These are phyloP conservation scores for Oreochromis spilurus DNA, from an alignment of 2,113 vertebrate genomes.

Conservation along the genomic window DNA sequence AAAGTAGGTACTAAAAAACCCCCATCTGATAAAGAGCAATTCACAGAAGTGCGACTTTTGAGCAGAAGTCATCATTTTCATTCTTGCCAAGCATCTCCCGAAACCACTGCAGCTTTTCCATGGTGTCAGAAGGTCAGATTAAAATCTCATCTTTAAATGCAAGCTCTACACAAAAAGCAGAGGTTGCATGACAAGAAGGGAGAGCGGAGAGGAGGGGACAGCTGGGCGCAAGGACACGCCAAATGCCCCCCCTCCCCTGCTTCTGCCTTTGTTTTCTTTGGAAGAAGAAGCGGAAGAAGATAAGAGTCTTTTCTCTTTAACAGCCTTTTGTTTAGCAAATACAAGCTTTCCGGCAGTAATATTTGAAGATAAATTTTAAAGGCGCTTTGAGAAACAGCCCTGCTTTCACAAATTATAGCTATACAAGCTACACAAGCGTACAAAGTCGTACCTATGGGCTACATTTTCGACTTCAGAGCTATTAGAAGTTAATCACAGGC, in stretches of 20 bases:
- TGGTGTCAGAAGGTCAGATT: constrained; percentile 59
- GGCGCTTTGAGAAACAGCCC: background rate
- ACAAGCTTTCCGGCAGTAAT: background rate
- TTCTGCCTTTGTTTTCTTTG: constrained; percentile 41
- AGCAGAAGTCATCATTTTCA: background rate
- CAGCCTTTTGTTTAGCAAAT: background rate
- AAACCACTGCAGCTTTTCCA: constrained; percentile 60
- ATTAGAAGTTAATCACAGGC: constrained; percentile 29
- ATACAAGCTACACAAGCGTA: background rate
- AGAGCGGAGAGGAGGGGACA: constrained; percentile 34
- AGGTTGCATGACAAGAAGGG: constrained; percentile 6
- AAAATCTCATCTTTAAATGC: constrained; percentile 57
- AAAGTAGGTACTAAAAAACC: accelerated
- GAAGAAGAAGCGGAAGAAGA: background rate
- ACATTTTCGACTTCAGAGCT: background rate
- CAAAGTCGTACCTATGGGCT: background rate
- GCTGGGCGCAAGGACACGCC: constrained; percentile 49
- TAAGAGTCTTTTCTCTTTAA: background rate
- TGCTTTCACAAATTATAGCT: background rate
- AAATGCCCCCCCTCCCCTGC: background rate
- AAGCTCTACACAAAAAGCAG: constrained; percentile 9
- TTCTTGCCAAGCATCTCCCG: constrained; percentile 30
- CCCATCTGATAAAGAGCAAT: constrained; percentile 5
- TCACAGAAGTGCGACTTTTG: background rate
- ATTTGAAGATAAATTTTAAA: background rate